Conservation (phyloP, 92 coral and sea anemone genomes). For the Parazoanthus atlanticus region DNA sequence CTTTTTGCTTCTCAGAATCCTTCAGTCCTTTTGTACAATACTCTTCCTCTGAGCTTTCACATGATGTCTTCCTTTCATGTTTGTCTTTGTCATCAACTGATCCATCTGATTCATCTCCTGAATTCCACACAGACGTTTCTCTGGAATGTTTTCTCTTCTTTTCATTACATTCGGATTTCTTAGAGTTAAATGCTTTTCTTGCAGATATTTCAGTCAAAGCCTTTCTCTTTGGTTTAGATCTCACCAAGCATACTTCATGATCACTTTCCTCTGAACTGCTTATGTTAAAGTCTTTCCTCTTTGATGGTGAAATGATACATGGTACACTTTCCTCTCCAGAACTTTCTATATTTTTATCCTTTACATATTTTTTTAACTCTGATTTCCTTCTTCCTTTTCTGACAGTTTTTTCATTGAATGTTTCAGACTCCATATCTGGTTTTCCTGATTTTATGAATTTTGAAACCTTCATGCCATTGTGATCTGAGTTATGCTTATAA, state of each 20-base stretch:
- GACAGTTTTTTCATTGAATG: neutral
- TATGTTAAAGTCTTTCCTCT: neutral
- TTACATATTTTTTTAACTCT: neutral
- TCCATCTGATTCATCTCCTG: constrained; percentile 4
- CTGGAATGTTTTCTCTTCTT: neutral
- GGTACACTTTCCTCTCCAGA: neutral
- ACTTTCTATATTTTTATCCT: neutral
- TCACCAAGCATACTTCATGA: neutral
- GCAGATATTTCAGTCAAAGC: neutral
- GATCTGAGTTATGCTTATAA: neutral
- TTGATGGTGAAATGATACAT: neutral
- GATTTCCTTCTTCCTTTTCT: neutral
- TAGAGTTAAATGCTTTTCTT: neutral
- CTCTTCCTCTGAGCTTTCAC: neutral
- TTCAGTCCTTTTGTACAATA: neutral
- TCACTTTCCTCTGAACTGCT: neutral
- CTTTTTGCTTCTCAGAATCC: neutral
- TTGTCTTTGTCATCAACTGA: neutral
- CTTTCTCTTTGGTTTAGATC: neutral
- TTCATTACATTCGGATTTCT: neutral
- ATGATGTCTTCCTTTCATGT: neutral
- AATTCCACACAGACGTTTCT: neutral
- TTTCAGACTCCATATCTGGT: neutral
- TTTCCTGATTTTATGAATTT: neutral
- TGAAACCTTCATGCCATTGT: neutral